Evolutionary conservation across 2,113 vertebrate species (phyloP).

Genomic region (Lampris incognitus): DNA sequence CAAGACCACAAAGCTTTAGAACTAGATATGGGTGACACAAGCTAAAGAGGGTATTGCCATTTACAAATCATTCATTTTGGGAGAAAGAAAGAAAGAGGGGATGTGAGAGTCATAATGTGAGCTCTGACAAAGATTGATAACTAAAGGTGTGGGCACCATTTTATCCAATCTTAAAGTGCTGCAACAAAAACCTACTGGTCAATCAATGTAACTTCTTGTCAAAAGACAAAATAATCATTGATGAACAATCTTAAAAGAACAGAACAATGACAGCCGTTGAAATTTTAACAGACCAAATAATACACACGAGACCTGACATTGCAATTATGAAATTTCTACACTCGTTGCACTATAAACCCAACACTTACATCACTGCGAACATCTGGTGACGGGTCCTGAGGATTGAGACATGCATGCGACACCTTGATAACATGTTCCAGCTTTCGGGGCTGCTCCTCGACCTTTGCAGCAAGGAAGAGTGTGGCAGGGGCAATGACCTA

Average conservation of each 20-base stretch:
- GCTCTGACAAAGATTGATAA: neutral
- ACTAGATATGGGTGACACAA: neutral
- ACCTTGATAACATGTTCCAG: slow-evolving; percentile 97
- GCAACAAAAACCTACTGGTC: neutral
- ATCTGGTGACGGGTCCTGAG: slow-evolving; percentile 91
- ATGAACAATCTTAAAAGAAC: neutral
- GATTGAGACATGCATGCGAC: slow-evolving; percentile 92
- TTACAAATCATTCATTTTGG: neutral
- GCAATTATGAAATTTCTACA: too few relatives aligned
- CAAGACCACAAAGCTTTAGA: neutral
- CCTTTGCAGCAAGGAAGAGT: slow-evolving; percentile 95
- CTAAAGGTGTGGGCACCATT: neutral
- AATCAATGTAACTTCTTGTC: neutral
- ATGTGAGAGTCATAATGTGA: neutral
- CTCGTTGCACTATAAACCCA: neutral
- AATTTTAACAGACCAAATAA: too few relatives aligned
- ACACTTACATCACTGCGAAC: slow-evolving; percentile 90
- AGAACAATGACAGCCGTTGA: too few relatives aligned
- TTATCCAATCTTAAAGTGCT: neutral
- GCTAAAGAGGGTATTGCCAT: neutral
- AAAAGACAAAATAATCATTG: neutral
- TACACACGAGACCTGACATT: too few relatives aligned
- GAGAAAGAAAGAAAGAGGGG: neutral
- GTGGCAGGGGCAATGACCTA: slow-evolving; percentile 93
- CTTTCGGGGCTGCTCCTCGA: slow-evolving; percentile 97